phyloP scores from a whole-genome alignment of 1,140 invertebrate genomes.

The Papilio machaon region DNA sequence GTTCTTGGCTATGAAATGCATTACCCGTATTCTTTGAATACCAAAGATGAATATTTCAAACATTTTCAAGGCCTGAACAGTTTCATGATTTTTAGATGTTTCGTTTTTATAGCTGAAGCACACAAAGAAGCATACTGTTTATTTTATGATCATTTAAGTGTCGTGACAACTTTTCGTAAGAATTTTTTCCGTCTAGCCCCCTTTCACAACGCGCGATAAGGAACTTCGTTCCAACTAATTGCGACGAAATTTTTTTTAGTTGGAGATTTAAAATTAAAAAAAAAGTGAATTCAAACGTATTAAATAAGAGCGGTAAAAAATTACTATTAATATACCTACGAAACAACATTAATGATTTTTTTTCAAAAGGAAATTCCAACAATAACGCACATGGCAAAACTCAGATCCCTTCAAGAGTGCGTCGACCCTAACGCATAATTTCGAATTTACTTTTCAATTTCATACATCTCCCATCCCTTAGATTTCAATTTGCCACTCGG shows the following conservation, averaged over 20 bases:
- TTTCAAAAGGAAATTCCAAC: background rate
- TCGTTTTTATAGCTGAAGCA: background rate
- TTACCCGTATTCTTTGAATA: background rate
- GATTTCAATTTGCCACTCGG: constrained; percentile 45
- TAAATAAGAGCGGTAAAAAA: background rate
- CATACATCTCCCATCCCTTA: constrained; percentile 46
- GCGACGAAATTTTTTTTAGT: too few relatives aligned
- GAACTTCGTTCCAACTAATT: too few relatives aligned
- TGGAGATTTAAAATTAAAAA: too few relatives aligned
- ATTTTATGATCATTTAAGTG: background rate
- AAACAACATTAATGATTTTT: background rate
- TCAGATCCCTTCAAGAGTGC: constrained; percentile 30
- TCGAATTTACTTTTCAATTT: constrained; percentile 43
- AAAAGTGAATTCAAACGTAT: background rate
- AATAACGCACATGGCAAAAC: constrained; percentile 3
- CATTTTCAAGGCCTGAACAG: background rate
- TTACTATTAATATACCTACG: background rate
- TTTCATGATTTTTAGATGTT: background rate
- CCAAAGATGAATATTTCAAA: background rate
- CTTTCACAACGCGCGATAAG: too few relatives aligned
- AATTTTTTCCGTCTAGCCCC: too few relatives aligned
- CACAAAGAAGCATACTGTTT: background rate
- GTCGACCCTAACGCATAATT: constrained; percentile 35
- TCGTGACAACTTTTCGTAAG: too few relatives aligned
- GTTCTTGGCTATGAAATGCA: background rate